Percentiles rank a stretch among this genome's conserved stretches.
Evolutionary conservation across 2,113 vertebrate species (phyloP).

Genomic region (Pardalotus punctatus): DNA sequence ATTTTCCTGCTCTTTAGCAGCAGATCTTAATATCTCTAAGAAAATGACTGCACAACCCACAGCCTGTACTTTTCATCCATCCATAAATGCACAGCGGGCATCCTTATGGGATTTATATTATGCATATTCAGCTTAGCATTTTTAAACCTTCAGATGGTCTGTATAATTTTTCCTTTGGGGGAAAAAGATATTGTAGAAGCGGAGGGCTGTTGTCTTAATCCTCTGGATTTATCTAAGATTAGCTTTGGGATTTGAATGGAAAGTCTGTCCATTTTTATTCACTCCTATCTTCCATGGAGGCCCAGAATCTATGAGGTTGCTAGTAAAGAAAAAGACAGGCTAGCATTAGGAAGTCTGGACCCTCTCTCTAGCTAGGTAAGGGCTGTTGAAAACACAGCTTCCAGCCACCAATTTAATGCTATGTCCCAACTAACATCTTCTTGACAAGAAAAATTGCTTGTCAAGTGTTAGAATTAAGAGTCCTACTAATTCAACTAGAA

Average conservation of each 20-base stretch:
- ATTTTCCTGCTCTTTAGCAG: conserved; percentile 18
- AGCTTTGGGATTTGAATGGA: background rate
- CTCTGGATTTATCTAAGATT: background rate
- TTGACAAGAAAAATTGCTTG: background rate
- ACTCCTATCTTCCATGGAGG: background rate
- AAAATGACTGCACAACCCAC: conserved; percentile 19
- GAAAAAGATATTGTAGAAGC: background rate
- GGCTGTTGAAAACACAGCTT: background rate
- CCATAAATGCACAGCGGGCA: conserved; percentile 17
- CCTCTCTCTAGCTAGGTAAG: background rate
- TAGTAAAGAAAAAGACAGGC: background rate
- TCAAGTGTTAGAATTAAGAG: background rate
- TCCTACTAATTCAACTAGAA: background rate
- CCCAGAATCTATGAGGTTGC: background rate
- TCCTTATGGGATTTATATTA: conserved; percentile 14
- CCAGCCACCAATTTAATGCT: background rate
- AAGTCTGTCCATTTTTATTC: background rate
- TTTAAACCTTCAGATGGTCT: background rate
- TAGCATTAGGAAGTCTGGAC: background rate
- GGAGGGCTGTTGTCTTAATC: background rate
- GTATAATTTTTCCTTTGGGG: background rate
- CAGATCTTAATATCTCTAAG: conserved; percentile 7
- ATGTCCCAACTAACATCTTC: background rate
- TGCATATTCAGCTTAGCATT: background rate
- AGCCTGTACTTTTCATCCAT: conserved; percentile 25